Conservation (phyloP, 1,140 invertebrate species). For the Homarus americanus region DNA sequence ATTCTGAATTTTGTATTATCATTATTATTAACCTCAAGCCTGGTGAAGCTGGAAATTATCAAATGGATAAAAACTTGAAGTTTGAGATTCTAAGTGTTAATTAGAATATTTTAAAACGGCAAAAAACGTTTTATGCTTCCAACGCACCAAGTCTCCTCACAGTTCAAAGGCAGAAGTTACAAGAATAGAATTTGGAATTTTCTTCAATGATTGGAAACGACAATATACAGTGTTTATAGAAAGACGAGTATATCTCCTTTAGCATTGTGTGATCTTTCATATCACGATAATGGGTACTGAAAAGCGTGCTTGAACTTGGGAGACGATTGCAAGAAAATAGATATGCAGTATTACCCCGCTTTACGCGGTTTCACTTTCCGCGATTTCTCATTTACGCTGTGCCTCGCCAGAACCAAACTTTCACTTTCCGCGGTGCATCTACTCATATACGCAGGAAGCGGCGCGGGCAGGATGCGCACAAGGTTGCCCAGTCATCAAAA, state of each 20-base stretch:
- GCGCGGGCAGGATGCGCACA: too few species aligned
- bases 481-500: too few species aligned
- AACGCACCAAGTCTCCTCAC: conserved; percentile 29
- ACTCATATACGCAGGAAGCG: too few species aligned
- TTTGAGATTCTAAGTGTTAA: conserved; percentile 46
- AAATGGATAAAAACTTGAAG: conserved; percentile 18
- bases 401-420: too few species aligned
- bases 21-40: conserved; percentile 35
- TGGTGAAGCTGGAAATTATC: conserved; percentile 30
- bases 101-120: conserved; percentile 4
- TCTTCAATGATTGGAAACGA: conserved; percentile 40
- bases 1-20: conserved; percentile 4
- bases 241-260: conserved; percentile 24
- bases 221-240: conserved; percentile 28
- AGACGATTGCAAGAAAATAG: background rate
- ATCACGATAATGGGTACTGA: background rate
- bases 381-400: too few species aligned
- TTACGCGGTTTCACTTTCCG: too few species aligned
- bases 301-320: background rate
- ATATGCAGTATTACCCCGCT: too few species aligned
- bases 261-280: background rate
- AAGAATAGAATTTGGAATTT: conserved; percentile 40
- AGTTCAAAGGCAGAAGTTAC: conserved; percentile 49
- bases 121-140: conserved; percentile 4
- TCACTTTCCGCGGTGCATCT: too few species aligned